Evolutionary conservation across 2,888 invertebrate species (phyloP), one percentile per base, ranked within the genome.

Genomic region (Polyploca ridens): DNA sequence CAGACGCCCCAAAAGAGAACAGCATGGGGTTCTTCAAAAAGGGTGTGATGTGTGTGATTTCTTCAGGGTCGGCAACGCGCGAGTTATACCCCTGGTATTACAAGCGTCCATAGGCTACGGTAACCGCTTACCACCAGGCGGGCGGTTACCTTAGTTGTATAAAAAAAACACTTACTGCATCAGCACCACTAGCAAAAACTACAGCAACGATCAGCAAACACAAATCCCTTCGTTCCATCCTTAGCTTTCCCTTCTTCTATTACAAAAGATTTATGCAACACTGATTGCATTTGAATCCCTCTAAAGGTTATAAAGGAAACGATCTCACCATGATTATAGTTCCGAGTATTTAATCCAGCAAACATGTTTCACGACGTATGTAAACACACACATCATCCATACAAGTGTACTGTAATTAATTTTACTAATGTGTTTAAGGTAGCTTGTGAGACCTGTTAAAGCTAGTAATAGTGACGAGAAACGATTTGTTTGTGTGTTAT

Each of bases 121-220:
- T 27, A 27, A 27, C 27, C 27, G 27, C 27, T 27, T 27, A 27
- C 2, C 27, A 27, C 2, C 27, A 27, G 27, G 27, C 27, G 27
- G 27, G 27, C 2, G 27, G 27, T 27, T 27, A 27, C 27, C 27
- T 27, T 27, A 27, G 2, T 27, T 27, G 27, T 27, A 27, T 27
- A 27, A 27, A 27, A 27, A 27, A 35, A 33, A 35, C 58, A 89
- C 91, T 90, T 81, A 91, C 92, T 54, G 85, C 84, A 68, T 88
- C 70, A 64, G 72, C 69, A 38, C 76, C 78, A 69, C 71, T 72
- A 14, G 69, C 71, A 19, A 87, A 73, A 64, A 85, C 62, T 27
- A 81, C 64, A 64, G 78, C 64, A 58, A 84, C 66, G 46, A 88
- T 69, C 62, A 87, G 69, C 35, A 84, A 70, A 72, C 72, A 79